phyloP scores from a whole-genome alignment of 2,113 vertebrate species.

The Ammodytes dubius region DNA sequence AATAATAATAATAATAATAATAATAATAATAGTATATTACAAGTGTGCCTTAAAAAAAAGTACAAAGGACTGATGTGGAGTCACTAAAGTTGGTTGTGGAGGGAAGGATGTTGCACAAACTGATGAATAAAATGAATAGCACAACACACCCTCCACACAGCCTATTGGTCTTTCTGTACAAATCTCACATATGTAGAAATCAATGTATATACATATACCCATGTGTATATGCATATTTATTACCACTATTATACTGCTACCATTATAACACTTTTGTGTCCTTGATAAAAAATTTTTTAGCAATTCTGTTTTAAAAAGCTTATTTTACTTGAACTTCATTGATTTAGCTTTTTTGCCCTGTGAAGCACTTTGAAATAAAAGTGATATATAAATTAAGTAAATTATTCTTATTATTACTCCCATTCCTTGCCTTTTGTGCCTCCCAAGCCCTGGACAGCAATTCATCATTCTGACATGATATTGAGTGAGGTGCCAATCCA shows the following conservation, averaged over 20 bases:
- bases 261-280: background rate
- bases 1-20: too few species aligned
- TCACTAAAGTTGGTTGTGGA: too few species aligned
- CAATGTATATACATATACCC: background rate
- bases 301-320: background rate
- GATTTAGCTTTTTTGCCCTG: background rate
- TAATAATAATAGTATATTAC: too few species aligned
- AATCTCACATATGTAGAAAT: too few species aligned
- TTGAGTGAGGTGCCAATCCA: slow-evolving; percentile 76
- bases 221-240: background rate
- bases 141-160: too few species aligned
- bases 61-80: too few species aligned
- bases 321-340: background rate
- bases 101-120: too few species aligned
- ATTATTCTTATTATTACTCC: background rate
- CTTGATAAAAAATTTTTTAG: background rate
- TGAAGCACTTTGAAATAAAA: slow-evolving; percentile 10
- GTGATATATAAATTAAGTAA: background rate
- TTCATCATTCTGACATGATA: slow-evolving; percentile 73
- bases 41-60: too few species aligned
- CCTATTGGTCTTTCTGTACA: too few species aligned
- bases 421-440: slow-evolving; percentile 4
- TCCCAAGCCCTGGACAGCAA: slow-evolving; percentile 36
- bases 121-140: too few species aligned
- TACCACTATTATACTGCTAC: background rate